A percentile compares a stretch with the other conserved stretches of the same genome.
Evolutionary conservation across 2,797 vertebrate species (phyloP).

Genomic region (Hybognathus amarus): DNA sequence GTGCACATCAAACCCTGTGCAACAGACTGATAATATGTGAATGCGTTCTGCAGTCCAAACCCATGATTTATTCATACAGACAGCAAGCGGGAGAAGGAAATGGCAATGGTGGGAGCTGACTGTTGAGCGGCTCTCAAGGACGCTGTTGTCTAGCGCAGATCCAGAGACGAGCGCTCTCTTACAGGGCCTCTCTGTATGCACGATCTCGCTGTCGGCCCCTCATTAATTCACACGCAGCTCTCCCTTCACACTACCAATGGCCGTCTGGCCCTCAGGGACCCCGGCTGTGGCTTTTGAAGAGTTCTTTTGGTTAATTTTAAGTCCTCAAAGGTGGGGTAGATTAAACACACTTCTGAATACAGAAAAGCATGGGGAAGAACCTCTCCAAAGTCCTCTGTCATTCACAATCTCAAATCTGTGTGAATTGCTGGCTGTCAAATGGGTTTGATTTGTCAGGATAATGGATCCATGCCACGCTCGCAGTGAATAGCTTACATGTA

Average conservation of each 20-base stretch:
- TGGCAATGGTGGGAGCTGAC: conserved; percentile 13
- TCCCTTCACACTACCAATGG: conserved; percentile 33
- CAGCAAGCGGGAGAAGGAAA: conserved; percentile 21
- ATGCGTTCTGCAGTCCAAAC: conserved; percentile 23
- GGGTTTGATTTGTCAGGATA: conserved; percentile 25
- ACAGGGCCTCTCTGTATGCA: conserved; percentile 32
- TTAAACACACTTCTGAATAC: conserved; percentile 34
- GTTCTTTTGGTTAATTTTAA: conserved; percentile 25
- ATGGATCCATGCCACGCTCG: background rate
- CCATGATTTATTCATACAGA: conserved; percentile 58
- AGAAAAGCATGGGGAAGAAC: conserved; percentile 11
- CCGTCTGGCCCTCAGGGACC: conserved; percentile 30
- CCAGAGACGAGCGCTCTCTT: background rate
- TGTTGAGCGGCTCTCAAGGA: conserved; percentile 52
- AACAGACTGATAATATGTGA: conserved; percentile 37
- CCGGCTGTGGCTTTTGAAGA: conserved; percentile 8
- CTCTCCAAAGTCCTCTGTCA: background rate
- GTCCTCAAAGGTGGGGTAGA: conserved; percentile 26
- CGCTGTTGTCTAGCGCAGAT: conserved; percentile 25
- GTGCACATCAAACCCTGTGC: conserved; percentile 21
- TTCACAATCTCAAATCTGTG: conserved; percentile 3
- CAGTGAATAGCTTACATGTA: background rate
- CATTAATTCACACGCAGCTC: conserved; percentile 37
- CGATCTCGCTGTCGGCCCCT: background rate
- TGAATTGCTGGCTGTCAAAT: conserved; percentile 7